These are phyloP conservation scores for Actinemys pallida DNA, from an alignment of 2,113 vertebrate species.

Conservation along the genomic window DNA sequence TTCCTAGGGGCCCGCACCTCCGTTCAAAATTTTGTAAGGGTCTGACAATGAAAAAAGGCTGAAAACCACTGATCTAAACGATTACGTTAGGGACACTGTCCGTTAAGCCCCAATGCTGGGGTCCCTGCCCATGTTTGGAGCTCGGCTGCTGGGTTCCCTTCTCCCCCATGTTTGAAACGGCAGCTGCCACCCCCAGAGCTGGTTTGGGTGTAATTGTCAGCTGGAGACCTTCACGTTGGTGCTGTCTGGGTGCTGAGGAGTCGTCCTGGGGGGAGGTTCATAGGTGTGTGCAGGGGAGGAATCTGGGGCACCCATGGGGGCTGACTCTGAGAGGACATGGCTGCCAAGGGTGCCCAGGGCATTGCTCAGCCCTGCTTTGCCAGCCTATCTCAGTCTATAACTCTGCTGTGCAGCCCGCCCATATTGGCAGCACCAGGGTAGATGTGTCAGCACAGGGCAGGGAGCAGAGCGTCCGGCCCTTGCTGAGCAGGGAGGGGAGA, in stretches of 20 bases:
- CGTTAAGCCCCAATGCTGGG: not conserved
- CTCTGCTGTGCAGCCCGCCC: not conserved
- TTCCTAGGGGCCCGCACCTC: too few species aligned
- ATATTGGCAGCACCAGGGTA: not conserved
- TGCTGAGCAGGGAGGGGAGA: not conserved
- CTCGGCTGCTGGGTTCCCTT: not conserved
- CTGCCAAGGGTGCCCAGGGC: not conserved
- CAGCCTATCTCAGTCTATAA: not conserved
- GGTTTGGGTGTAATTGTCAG: not conserved
- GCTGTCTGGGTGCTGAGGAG: not conserved
- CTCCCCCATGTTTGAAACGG: not conserved
- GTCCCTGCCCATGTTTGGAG: not conserved
- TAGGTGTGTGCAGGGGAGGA: not conserved
- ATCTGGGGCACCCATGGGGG: not conserved
- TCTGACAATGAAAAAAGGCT: too few species aligned
- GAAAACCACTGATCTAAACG: too few species aligned
- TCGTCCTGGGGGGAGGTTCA: too few species aligned
- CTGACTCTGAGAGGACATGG: not conserved
- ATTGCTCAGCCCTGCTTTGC: not conserved
- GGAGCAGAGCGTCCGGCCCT: too few species aligned
- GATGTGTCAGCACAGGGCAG: not conserved
- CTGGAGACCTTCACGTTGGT: not conserved
- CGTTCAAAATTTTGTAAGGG: too few species aligned
- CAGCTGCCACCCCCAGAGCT: not conserved
- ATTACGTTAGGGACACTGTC: too few species aligned